These are phyloP conservation scores for Tineola bisselliella DNA, from an alignment of 2,888 invertebrate species.

Conservation along the genomic window DNA sequence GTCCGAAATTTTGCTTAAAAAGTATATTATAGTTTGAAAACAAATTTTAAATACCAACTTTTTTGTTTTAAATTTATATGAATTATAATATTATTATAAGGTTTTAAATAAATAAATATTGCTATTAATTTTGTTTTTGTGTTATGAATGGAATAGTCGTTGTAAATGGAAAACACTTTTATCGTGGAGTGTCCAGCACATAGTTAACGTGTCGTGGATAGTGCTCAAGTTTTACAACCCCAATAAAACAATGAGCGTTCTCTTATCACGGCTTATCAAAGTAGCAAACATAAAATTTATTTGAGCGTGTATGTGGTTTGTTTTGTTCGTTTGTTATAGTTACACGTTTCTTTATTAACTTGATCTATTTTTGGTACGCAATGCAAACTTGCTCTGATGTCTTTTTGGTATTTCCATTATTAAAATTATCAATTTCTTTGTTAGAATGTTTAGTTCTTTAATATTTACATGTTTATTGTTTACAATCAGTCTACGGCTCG, in stretches of 20 bases:
- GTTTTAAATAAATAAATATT: too few relatives aligned
- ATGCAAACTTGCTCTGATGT: neutral
- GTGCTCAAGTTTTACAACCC: conserved; percentile 38
- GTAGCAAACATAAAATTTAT: conserved; percentile 55
- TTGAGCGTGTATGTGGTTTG: conserved; percentile 44
- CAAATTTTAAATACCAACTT: too few relatives aligned
- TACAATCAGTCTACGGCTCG: too few relatives aligned
- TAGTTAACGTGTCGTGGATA: conserved; percentile 4
- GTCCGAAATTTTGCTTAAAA: too few relatives aligned
- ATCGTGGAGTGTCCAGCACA: conserved; percentile 10
- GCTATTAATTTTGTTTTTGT: too few relatives aligned
- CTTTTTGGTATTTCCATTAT: neutral
- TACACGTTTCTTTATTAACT: conserved; percentile 4
- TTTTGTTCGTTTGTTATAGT: conserved; percentile 19
- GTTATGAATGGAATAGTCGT: conserved; percentile 15
- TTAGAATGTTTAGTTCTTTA: too few relatives aligned
- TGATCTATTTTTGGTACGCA: conserved; percentile 1
- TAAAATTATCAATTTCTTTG: neutral
- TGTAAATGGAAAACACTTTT: conserved; percentile 20
- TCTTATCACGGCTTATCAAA: conserved; percentile 58
- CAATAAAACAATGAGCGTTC: conserved; percentile 61
- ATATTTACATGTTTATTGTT: too few relatives aligned
- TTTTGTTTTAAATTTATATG: too few relatives aligned
- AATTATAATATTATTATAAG: too few relatives aligned
- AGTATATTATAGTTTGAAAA: too few relatives aligned